Base-by-base conservation (phyloP, 1,140 invertebrate genomes). In the Spodoptera litura region DNA sequence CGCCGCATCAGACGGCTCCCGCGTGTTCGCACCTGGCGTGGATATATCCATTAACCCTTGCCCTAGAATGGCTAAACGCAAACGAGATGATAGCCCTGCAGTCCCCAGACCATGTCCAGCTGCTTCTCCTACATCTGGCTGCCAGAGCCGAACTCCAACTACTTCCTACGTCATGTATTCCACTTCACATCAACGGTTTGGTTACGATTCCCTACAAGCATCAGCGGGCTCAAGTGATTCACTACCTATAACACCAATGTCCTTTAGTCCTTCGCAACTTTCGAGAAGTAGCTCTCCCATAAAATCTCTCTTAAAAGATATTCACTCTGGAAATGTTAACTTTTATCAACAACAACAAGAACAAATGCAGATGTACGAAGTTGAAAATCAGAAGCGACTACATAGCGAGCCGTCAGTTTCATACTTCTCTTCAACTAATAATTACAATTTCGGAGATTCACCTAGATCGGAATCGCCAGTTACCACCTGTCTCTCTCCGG, bases 161-260 rank as follows among this genome's bases (percentile, higher is more conserved):
- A 78, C 86, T 6, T 88, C 90, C 0, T 93, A 91, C 49, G 78
- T 87, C 13, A 59, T 93, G 8, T 88, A 93, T 80, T 84, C 87
- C 0, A 87, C 83, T 5, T 25, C 75, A 8, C 83, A 83, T 56
- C 20, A 74, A 52, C 70, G 61, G 35, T 58, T 72, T 20, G 59
- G 58, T 15, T 81, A 74, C 64, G 35, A 68, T 27, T 51, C 52
- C 38, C 15, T 10, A 15, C 38, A 5, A 5, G 3, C 15, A 4
- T 66, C 62, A 20, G n/a, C 62, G 38, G 10, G 38, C 20, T 49
- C 62, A 2, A n/a, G 20, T 20, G 2, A 2, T 64, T 64, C 61
- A 15, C 61, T 10, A 10, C 35, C 35, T 25, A n/a, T 4, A 13
- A 31, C 58, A 35, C 27, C 10, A 20, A 49, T 49, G 38, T 66